Conservation (phyloP, 2,113 vertebrate genomes). For the Barbus barbus region DNA sequence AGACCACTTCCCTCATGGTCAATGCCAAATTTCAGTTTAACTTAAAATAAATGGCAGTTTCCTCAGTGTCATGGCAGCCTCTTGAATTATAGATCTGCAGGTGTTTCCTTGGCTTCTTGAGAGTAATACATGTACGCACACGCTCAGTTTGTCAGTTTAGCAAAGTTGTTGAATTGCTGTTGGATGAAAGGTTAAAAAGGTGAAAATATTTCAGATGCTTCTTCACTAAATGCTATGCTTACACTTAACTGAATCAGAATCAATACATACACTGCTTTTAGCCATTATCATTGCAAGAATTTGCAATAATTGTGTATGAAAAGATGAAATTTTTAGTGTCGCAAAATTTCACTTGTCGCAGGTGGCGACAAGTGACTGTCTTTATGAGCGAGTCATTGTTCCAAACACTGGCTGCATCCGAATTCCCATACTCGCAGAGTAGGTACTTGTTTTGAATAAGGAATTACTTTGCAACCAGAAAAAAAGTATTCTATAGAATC, state of each 20-base stretch:
- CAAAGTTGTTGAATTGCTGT: background rate
- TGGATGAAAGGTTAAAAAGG: background rate
- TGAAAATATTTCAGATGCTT: background rate
- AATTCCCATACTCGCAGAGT: background rate
- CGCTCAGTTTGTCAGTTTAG: background rate
- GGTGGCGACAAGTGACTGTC: background rate
- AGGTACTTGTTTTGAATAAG: background rate
- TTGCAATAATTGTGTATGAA: background rate
- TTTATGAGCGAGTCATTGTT: background rate
- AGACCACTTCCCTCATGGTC: background rate
- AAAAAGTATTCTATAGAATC: background rate
- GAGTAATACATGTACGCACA: background rate
- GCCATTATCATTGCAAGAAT: background rate
- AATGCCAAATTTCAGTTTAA: conserved; percentile 6
- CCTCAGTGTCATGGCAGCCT: background rate
- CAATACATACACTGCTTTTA: background rate
- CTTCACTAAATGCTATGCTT: background rate
- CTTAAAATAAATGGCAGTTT: background rate
- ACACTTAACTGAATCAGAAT: background rate
- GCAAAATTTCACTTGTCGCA: background rate
- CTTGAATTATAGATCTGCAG: conserved; percentile 22
- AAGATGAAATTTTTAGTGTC: background rate
- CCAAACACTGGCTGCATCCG: background rate
- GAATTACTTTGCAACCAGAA: background rate
- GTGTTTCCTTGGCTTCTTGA: background rate